Conservation (phyloP, 2,113 vertebrate species). For the Dicentrarchus labrax region DNA sequence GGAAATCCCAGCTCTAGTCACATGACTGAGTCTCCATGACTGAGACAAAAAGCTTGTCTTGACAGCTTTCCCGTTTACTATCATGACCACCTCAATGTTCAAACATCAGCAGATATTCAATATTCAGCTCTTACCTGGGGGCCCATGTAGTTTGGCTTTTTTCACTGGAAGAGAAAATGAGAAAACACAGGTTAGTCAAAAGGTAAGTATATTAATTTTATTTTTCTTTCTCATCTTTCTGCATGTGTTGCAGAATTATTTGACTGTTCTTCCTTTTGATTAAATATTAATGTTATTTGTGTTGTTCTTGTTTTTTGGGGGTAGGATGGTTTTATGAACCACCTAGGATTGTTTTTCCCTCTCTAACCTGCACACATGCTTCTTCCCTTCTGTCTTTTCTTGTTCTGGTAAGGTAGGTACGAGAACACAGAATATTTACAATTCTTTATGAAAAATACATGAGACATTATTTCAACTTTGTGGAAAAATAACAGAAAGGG, state of each 20-base stretch:
- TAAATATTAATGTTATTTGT: background rate
- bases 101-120: background rate
- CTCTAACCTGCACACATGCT: background rate
- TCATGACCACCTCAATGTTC: background rate
- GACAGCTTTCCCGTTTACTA: background rate
- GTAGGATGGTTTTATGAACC: background rate
- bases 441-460: background rate
- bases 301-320: background rate
- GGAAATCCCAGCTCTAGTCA: background rate
- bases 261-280: background rate
- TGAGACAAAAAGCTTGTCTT: no score
- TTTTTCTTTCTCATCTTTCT: background rate
- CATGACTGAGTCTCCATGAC: no score
- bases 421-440: background rate
- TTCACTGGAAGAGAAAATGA: constrained; percentile 81
- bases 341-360: background rate
- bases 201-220: background rate
- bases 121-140: constrained; percentile 80
- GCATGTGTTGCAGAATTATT: background rate
- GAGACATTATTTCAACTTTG: background rate
- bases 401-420: no score
- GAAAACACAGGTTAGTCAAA: constrained; percentile 31
- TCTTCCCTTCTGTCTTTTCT: background rate
- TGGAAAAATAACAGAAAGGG: background rate
- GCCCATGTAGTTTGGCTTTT: constrained; percentile 86